A percentile compares a stretch with the other conserved stretches of the same genome.
These are phyloP conservation scores for Synergus japonicus DNA, from an alignment of 2,888 invertebrate genomes.

Conservation along the genomic window DNA sequence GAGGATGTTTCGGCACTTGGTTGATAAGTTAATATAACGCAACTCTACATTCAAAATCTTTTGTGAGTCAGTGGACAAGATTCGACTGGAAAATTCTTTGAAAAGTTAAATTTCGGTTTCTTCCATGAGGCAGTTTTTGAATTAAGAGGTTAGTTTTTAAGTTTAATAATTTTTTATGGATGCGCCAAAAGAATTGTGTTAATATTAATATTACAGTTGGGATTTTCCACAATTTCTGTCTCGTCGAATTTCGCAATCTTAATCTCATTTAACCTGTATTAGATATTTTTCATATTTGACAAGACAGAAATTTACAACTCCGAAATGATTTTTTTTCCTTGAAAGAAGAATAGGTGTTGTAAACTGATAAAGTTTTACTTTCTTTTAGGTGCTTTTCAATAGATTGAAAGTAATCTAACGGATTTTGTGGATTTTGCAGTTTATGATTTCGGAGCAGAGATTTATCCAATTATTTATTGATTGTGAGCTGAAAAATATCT, in stretches of 20 bases:
- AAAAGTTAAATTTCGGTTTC: background rate
- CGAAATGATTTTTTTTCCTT: no score
- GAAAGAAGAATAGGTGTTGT: no score
- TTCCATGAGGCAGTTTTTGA: background rate
- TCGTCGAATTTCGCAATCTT: background rate
- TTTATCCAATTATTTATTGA: no score
- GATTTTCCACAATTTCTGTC: background rate
- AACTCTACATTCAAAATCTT: background rate
- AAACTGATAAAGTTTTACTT: no score
- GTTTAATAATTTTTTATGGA: background rate
- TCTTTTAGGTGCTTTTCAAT: no score
- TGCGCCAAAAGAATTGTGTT: background rate
- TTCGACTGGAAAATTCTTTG: background rate
- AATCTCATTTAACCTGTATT: background rate
- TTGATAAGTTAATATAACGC: background rate
- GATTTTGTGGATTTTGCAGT: no score
- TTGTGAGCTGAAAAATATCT: no score
- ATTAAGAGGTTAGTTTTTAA: slow-evolving; percentile 17
- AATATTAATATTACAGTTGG: background rate
- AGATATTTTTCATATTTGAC: background rate
- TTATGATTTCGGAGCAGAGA: no score
- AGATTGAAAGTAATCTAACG: no score
- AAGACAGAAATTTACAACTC: no score
- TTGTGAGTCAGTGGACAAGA: background rate
- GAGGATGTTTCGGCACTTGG: background rate